Conservation (phyloP, 2,113 vertebrate genomes). For the Picathartes gymnocephalus region DNA sequence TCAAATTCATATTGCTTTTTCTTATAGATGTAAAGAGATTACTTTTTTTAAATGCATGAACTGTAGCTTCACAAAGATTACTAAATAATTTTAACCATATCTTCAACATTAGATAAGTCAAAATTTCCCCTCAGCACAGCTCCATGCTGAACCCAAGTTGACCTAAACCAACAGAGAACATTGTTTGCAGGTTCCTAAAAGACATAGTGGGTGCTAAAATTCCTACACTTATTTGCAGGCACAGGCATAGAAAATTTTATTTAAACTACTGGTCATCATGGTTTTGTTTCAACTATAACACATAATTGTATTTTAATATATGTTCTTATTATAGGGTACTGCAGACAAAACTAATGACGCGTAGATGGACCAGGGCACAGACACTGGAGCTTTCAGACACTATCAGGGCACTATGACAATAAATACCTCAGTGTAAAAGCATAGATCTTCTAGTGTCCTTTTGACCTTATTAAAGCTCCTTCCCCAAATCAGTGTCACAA, state of each 20-base stretch:
- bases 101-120: background rate
- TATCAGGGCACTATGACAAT: background rate
- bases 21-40: slow-evolving; percentile 25
- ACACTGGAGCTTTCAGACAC: background rate
- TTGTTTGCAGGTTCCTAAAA: background rate
- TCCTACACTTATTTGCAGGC: background rate
- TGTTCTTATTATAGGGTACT: background rate
- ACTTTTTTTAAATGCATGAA: slow-evolving; percentile 23
- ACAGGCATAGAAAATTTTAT: background rate
- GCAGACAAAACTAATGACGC: background rate
- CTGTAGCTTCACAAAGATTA: slow-evolving; percentile 2
- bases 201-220: background rate
- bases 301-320: background rate
- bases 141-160: background rate
- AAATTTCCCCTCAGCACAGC: background rate
- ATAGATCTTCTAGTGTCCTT: background rate
- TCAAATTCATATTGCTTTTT: background rate
- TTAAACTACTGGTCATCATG: background rate
- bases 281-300: background rate
- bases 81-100: slow-evolving; percentile 40
- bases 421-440: background rate
- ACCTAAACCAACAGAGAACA: background rate
- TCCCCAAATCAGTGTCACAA: background rate
- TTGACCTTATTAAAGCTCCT: background rate
- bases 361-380: background rate